Conservation (phyloP, 2,113 vertebrate genomes). For the Pseudonaja textilis region DNA sequence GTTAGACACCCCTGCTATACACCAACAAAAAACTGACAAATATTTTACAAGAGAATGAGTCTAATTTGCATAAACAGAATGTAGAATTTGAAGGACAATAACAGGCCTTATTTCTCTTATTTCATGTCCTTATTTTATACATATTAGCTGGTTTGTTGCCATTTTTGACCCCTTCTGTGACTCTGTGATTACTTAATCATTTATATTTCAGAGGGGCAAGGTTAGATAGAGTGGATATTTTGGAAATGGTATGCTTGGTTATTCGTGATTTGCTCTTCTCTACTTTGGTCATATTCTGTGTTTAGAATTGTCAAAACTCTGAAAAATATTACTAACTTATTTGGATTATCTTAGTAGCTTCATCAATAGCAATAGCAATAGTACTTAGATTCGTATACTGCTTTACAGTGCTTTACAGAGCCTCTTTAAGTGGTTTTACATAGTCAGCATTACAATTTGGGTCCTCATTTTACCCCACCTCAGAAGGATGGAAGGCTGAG, state of each 20-base stretch:
- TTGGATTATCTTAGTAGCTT: neutral
- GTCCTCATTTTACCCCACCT: too few relatives aligned
- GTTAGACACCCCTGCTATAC: too few relatives aligned
- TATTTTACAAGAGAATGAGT: neutral
- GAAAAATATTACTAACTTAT: neutral
- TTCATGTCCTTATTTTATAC: neutral
- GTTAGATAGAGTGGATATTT: neutral
- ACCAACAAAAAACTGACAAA: neutral
- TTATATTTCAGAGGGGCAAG: neutral
- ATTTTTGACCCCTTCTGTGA: neutral
- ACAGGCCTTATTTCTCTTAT: neutral
- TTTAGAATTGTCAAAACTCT: neutral
- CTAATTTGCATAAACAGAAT: neutral
- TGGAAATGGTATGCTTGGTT: neutral
- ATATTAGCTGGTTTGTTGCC: neutral
- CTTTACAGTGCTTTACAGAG: too few relatives aligned
- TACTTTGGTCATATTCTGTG: neutral
- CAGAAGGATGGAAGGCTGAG: too few relatives aligned
- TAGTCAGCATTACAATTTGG: too few relatives aligned
- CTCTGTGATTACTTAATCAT: neutral
- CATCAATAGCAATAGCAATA: too few relatives aligned
- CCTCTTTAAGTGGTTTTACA: too few relatives aligned
- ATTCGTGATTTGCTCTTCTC: neutral
- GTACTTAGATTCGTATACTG: too few relatives aligned
- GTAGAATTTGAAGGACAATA: neutral